phyloP scores from a whole-genome alignment of 1,140 invertebrate species.

The Micrasema minimum region DNA sequence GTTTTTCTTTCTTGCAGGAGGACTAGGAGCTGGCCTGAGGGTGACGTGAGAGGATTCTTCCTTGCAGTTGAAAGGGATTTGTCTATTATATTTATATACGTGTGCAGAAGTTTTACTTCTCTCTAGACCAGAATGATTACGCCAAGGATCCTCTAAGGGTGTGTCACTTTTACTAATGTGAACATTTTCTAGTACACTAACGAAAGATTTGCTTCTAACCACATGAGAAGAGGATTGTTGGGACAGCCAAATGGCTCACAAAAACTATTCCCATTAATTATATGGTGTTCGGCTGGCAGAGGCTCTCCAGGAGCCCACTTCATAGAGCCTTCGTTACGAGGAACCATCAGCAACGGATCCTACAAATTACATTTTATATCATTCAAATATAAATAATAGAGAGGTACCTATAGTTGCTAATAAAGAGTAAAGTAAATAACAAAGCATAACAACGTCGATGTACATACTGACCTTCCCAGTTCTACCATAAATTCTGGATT shows the following conservation, averaged over 20 bases:
- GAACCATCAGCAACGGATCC: constrained; percentile 73
- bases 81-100: constrained; percentile 55
- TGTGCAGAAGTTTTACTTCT: constrained; percentile 62
- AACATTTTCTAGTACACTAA: constrained; percentile 39
- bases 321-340: constrained; percentile 70
- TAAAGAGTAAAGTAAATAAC: too few species aligned
- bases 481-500: constrained; percentile 69
- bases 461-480: constrained; percentile 74
- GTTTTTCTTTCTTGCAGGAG: constrained; percentile 61
- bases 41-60: constrained; percentile 55
- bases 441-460: too few species aligned
- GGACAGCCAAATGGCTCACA: constrained; percentile 36
- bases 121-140: constrained; percentile 57
- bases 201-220: constrained; percentile 48
- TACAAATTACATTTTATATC: constrained; percentile 48
- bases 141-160: constrained; percentile 42
- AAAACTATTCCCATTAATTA: constrained; percentile 32
- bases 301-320: constrained; percentile 62
- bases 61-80: constrained; percentile 56
- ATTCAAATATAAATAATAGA: too few species aligned
- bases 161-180: constrained; percentile 25
- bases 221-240: constrained; percentile 33
- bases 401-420: too few species aligned
- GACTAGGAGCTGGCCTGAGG: constrained; percentile 61
- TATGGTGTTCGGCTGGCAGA: constrained; percentile 56